Conservation (phyloP, 2,113 vertebrate genomes). For the Siphamia tubifer region DNA sequence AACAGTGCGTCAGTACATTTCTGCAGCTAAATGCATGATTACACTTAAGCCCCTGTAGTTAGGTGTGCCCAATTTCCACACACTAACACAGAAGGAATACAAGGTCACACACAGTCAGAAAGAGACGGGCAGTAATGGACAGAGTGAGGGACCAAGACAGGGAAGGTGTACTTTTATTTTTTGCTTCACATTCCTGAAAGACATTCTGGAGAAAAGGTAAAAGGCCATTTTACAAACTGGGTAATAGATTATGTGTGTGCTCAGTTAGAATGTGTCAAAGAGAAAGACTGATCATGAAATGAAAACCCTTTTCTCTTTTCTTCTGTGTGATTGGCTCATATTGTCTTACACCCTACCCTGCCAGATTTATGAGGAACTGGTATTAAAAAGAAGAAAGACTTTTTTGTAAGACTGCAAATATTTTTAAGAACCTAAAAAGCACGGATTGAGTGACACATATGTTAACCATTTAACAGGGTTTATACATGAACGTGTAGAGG, state of each 20-base stretch:
- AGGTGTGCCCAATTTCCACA: slow-evolving; percentile 82
- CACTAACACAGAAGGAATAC: slow-evolving; percentile 69
- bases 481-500: not conserved
- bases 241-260: not conserved
- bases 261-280: slow-evolving; percentile 5
- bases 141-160: slow-evolving; percentile 41
- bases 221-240: slow-evolving; percentile 23
- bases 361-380: not conserved
- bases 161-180: slow-evolving; percentile 31
- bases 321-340: slow-evolving; percentile 28
- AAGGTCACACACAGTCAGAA: slow-evolving; percentile 66
- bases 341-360: not conserved
- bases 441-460: not conserved
- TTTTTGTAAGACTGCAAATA: not conserved
- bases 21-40: slow-evolving; percentile 80
- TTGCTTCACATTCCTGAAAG: slow-evolving; percentile 4
- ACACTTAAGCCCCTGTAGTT: slow-evolving; percentile 81
- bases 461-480: not conserved
- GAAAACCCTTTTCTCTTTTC: not conserved
- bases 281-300: not conserved
- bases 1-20: slow-evolving; percentile 76
- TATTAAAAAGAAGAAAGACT: not conserved
- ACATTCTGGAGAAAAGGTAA: slow-evolving; percentile 6
- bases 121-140: slow-evolving; percentile 48
- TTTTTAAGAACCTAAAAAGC: not conserved